A percentile compares a stretch with the other conserved stretches of the same genome.
phyloP scores from a whole-genome alignment of 2,888 invertebrate genomes.

The Hypsopygia costalis region DNA sequence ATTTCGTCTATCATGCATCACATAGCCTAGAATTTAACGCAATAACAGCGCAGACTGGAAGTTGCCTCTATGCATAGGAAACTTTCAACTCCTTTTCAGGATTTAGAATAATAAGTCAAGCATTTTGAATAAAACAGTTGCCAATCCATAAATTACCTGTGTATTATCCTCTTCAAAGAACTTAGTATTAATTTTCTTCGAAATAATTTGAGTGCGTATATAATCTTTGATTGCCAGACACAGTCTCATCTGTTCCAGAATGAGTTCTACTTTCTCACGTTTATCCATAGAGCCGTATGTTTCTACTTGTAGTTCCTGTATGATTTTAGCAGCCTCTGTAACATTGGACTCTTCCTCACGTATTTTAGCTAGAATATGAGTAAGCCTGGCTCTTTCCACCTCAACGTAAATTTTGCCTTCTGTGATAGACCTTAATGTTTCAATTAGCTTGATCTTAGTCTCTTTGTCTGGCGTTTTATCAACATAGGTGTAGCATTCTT shows the following conservation, averaged over 20 bases:
- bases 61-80: no score
- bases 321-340: slow-evolving; percentile 93
- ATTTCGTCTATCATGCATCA: no score
- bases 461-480: slow-evolving; percentile 96
- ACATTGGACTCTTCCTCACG: slow-evolving; percentile 92
- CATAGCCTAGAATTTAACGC: no score
- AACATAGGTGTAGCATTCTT: slow-evolving; percentile 96
- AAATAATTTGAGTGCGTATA: slow-evolving; percentile 98
- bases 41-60: no score
- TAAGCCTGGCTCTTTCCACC: slow-evolving; percentile 97
- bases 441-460: slow-evolving; percentile 95
- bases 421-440: slow-evolving; percentile 96
- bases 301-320: slow-evolving; percentile 96
- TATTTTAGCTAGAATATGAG: slow-evolving; percentile 92
- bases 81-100: no score
- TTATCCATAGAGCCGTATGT: slow-evolving; percentile 99
- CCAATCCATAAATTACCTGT: slow-evolving; percentile 54
- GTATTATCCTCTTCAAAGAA: slow-evolving; percentile 95
- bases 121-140: no score
- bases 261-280: slow-evolving; percentile 96
- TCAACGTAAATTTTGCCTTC: slow-evolving; percentile 99
- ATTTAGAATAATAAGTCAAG: no score
- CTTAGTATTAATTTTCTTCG: slow-evolving; percentile 98
- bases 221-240: slow-evolving; percentile 98
- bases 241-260: slow-evolving; percentile 98